Evolutionary conservation across 2,113 vertebrate genomes (phyloP), one percentile per base, ranked within the genome.

Genomic region (Leptocoma aspasia): DNA sequence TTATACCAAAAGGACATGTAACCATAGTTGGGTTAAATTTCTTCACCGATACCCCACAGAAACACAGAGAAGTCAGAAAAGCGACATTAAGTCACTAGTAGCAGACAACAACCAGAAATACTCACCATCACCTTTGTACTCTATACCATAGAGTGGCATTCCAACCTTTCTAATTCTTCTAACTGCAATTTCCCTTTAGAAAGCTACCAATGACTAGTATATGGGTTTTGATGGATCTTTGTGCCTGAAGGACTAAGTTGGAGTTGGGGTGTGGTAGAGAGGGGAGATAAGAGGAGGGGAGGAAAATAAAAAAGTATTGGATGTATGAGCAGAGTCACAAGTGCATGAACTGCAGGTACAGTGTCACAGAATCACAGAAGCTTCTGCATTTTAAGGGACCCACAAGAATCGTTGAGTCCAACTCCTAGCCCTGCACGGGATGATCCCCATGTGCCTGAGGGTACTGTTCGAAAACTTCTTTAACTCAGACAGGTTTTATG

Each of bases 181-280:
- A 22, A 50, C 16, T 5, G 9, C 15, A 76, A 9, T 22, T 54
- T 83, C 42, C 41, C 9, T 70, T 77, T 53, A 64, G 53, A 82
- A 87, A 82, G 13, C 9, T 79, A 64, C 14, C 16, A 18, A 12
- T 52, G 33, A 11, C 18, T 21, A 33, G 19, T 11, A 17, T 20
- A 5, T 39, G 14, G 4, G 5, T 7, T 59, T 69, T 78, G 53
- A 11, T 28, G n/a, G 14, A 64, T 52, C 18, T 27, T 37, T 90
- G 12, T 61, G 7, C 35, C 16, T 52, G 22, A 87, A 79, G 5
- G 9, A 11, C 41, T 63, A 42, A 81, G 4, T 8, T 44, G 17
- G 20, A 31, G 7, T 22, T 47, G 21, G 10, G 2, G 2, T 10
- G 7, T 22, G 4, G 3, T 13, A 4, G 9, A 5, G 3, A 14